Evolutionary conservation across 2,888 invertebrate species (phyloP).

Genomic region (Drosophila eohydei): DNA sequence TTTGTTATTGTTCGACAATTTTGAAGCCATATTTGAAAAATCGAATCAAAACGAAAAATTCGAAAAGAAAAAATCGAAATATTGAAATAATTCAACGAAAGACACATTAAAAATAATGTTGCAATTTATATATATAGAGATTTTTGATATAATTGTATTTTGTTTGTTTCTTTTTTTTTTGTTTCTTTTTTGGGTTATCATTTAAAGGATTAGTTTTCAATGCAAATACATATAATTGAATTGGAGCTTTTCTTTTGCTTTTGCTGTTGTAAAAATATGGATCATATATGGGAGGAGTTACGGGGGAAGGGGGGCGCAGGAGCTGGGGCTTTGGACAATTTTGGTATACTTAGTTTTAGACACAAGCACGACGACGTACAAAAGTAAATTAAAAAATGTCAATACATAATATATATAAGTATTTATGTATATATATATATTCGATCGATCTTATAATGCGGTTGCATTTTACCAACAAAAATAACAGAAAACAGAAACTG

Average conservation of each 20-base stretch:
- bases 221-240: conserved; percentile 49
- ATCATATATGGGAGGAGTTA: conserved; percentile 5
- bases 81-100: conserved; percentile 22
- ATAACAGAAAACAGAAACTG: not conserved
- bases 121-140: conserved; percentile 23
- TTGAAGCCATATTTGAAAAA: conserved; percentile 37
- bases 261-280: conserved; percentile 43
- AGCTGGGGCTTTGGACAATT: conserved; percentile 39
- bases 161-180: not conserved
- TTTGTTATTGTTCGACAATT: conserved; percentile 18
- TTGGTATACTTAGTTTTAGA: conserved; percentile 70
- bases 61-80: not conserved
- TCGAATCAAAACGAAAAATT: conserved; percentile 5
- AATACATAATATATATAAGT: conserved; percentile 63
- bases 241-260: conserved; percentile 52
- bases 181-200: not conserved
- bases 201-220: conserved; percentile 33
- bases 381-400: conserved; percentile 63
- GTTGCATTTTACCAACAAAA: conserved; percentile 57
- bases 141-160: conserved; percentile 9
- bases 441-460: conserved; percentile 67
- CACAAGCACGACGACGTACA: conserved; percentile 78
- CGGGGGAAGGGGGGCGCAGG: conserved; percentile 8
- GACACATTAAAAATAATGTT: conserved; percentile 37
- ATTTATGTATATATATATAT: conserved; percentile 60